Evolutionary conservation across 2,113 vertebrate genomes (phyloP).

Genomic region (Phaethon lepturus): DNA sequence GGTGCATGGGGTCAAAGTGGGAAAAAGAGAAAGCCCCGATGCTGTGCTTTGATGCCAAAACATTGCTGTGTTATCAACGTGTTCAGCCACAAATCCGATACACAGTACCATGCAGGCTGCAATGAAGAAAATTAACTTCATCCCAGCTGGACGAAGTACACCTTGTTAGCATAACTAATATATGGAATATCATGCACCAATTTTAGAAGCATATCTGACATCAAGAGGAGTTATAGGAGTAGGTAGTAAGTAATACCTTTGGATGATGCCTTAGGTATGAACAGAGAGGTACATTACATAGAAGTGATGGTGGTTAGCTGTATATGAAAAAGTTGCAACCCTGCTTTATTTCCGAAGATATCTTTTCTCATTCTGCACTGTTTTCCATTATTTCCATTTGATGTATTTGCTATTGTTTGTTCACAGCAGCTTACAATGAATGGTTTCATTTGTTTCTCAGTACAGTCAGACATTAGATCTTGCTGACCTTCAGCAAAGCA

Average conservation of each 20-base stretch:
- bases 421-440: conserved; percentile 48
- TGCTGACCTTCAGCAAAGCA: conserved; percentile 62
- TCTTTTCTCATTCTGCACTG: conserved; percentile 3
- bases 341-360: conserved; percentile 5
- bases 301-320: neutral
- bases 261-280: neutral
- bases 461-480: conserved; percentile 38
- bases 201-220: neutral
- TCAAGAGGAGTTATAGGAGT: neutral
- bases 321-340: neutral
- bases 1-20: neutral
- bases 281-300: neutral
- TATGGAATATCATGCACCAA: neutral
- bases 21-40: neutral
- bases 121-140: neutral
- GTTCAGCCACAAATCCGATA: neutral
- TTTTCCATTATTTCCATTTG: conserved; percentile 52
- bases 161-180: neutral
- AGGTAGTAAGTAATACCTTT: neutral
- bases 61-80: neutral
- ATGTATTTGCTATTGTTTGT: conserved; percentile 26
- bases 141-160: neutral
- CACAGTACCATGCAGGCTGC: neutral
- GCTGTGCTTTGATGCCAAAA: neutral
- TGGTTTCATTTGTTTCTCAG: conserved; percentile 58